Evolutionary conservation across 2,888 invertebrate genomes (phyloP).

Genomic region (Drosophila tanythrix): DNA sequence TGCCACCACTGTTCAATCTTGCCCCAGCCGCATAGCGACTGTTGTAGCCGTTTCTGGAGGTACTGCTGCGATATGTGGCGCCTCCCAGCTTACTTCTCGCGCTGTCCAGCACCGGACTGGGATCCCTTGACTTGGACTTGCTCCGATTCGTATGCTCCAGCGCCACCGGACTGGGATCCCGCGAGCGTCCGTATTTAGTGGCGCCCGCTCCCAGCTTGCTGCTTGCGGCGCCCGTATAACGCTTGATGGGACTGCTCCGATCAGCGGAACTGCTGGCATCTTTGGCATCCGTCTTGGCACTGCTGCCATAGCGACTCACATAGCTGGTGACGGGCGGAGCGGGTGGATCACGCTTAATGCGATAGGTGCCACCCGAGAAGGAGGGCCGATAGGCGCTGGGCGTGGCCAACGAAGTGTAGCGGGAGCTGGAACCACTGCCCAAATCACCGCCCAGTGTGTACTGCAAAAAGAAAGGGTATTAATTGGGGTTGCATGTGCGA

Average conservation of each 20-base stretch:
- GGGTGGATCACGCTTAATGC: constrained; percentile 83
- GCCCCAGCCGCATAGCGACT: constrained; percentile 57
- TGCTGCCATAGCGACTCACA: constrained; percentile 79
- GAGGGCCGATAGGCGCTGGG: constrained; percentile 84
- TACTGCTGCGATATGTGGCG: constrained; percentile 76
- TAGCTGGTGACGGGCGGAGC: constrained; percentile 71
- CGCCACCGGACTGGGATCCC: constrained; percentile 84
- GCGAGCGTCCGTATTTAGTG: constrained; percentile 80
- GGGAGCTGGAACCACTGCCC: constrained; percentile 63
- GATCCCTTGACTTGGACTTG: constrained; percentile 85
- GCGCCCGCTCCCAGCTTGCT: constrained; percentile 44
- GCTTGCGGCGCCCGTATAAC: constrained; percentile 69
- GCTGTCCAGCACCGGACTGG: constrained; percentile 86
- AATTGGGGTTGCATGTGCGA: accelerated
- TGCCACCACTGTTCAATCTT: constrained; percentile 36
- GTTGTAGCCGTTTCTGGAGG: constrained; percentile 61
- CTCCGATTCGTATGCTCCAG: constrained; percentile 81
- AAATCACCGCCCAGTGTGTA: constrained; percentile 83
- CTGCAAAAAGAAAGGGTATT: constrained; percentile 49
- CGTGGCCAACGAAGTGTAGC: constrained; percentile 81
- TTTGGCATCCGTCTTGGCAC: constrained; percentile 49
- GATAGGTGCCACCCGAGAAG: constrained; percentile 85
- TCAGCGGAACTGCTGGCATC: constrained; percentile 69
- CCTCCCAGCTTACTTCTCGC: constrained; percentile 85
- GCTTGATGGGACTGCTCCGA: constrained; percentile 72